Evolutionary conservation across 2,888 invertebrate genomes (phyloP), one percentile per base, ranked within the genome.

Genomic region (Incurvaria masculella): DNA sequence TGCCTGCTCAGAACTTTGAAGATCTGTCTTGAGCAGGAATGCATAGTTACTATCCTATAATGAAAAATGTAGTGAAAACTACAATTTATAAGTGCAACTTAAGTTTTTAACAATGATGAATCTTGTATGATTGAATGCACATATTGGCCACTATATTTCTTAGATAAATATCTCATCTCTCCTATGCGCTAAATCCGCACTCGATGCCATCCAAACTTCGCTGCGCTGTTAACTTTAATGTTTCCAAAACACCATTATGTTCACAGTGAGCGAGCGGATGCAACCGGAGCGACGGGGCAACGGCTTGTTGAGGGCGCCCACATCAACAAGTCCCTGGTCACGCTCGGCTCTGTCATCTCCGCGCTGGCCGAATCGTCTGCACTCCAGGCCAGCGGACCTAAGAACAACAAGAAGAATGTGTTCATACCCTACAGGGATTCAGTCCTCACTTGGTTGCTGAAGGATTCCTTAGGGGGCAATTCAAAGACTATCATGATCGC

Each of bases 401-500:
- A 73, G 44, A 73, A 74, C 43, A 78, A 61, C 57, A 72, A 71
- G 54, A 79, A 75, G 55, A 72, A 69, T 39, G 82, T 86, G 55
- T 92, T 91, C 72, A 91, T 94, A 57, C 93, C 93, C 2, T 94
- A 94, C 70, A 80, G 94, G 6, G 91, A 94, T 72, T 93, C 93
- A 0, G 91, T 91, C 45, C 81, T 94, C 14, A 94, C 94, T 2
- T 93, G 93, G 92, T 71, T 94, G 48, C 79, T 94, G 6, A 93
- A 92, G 65, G 94, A 94, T 61, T 91, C 91, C 52, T 76, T 94
- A 45, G 94, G 94, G 1, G 93, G 94, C 1, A 94, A 94, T 71
- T 91, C 92, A 11, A 93, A 93, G 68, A 94, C 94, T 0, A 91
- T 93, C 53, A 94, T 94, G 93, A 91, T 94, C 52, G 93, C 93